phyloP scores from a whole-genome alignment of 2,888 invertebrate genomes.

The Drosophila tripunctata region DNA sequence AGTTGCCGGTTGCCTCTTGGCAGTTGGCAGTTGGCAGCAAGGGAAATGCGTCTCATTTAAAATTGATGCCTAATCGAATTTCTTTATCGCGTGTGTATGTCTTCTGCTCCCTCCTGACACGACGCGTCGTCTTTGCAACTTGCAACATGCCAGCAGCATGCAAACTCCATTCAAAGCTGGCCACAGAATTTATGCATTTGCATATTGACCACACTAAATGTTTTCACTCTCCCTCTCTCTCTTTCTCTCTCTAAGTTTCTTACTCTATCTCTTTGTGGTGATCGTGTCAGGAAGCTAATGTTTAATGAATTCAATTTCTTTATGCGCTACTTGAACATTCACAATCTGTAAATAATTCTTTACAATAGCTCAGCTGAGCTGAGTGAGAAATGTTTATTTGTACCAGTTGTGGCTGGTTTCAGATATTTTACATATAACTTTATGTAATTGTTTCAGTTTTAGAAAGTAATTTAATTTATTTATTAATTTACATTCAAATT shows the following conservation, averaged over 20 bases:
- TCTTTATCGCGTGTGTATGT: conserved; percentile 81
- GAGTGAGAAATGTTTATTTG: conserved; percentile 18
- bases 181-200: conserved; percentile 71
- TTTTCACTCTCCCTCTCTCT: background rate
- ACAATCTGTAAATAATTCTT: conserved; percentile 6
- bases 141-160: conserved; percentile 8
- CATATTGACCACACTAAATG: conserved; percentile 77
- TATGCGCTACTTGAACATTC: conserved; percentile 67
- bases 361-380: background rate
- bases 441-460: no score
- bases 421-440: no score
- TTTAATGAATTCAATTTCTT: conserved; percentile 81
- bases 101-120: conserved; percentile 54
- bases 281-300: conserved; percentile 77
- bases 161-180: background rate
- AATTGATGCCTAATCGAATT: conserved; percentile 83
- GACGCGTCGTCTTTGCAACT: conserved; percentile 32
- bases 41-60: conserved; percentile 77
- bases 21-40: background rate
- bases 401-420: no score
- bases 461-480: background rate
- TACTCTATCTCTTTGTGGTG: background rate
- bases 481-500: no score
- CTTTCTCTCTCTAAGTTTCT: background rate
- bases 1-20: no score